A percentile compares a stretch with the other conserved stretches of the same genome.
phyloP scores from a whole-genome alignment of 2,113 vertebrate genomes.

The Eudyptes chrysolophus region DNA sequence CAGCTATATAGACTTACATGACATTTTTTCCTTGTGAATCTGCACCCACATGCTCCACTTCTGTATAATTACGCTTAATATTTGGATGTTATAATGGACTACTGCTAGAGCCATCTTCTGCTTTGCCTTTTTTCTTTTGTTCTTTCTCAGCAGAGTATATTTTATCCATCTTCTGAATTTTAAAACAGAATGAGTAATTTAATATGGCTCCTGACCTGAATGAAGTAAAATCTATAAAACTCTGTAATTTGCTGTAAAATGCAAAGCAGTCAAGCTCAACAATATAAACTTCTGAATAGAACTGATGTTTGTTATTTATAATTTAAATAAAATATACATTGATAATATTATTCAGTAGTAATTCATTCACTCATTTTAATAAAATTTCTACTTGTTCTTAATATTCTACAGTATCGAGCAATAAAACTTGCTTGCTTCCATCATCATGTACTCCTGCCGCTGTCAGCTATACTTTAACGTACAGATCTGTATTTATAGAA shows the following conservation, averaged over 20 bases:
- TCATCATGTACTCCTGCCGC: neutral
- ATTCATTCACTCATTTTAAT: neutral
- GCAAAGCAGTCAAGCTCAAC: neutral
- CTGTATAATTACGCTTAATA: neutral
- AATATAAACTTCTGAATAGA: neutral
- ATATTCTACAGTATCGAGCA: neutral
- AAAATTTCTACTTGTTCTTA: neutral
- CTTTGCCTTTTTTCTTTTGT: neutral
- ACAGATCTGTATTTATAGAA: neutral
- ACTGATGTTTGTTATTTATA: neutral
- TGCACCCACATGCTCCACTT: neutral
- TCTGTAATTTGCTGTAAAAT: neutral
- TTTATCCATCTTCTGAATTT: conserved; percentile 43
- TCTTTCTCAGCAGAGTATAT: conserved; percentile 7
- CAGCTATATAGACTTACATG: neutral
- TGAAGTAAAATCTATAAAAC: neutral
- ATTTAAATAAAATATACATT: neutral
- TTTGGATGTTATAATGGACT: neutral
- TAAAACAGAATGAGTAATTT: conserved; percentile 31
- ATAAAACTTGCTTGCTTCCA: neutral
- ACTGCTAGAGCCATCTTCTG: neutral
- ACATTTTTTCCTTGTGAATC: neutral
- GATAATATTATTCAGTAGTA: neutral
- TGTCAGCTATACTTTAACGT: neutral
- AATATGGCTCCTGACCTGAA: neutral